Evolutionary conservation across 2,113 vertebrate genomes (phyloP).

Genomic region (Ceratotherium simum): DNA sequence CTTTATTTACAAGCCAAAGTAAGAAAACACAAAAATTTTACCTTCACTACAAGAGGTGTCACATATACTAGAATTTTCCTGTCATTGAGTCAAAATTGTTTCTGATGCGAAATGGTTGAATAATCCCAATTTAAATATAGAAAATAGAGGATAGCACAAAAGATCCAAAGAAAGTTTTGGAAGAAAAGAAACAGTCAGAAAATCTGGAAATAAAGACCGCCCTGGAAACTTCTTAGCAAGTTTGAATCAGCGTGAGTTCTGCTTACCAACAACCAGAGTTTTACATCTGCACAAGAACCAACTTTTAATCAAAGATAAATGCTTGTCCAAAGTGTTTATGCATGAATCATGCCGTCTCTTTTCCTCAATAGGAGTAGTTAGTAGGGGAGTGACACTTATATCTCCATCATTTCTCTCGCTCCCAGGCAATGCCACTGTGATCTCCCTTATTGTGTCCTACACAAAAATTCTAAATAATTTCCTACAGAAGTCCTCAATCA

Average conservation of each 20-base stretch:
- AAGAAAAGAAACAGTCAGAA: background rate
- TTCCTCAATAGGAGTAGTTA: background rate
- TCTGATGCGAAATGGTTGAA: background rate
- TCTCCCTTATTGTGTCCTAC: background rate
- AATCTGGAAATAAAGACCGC: background rate
- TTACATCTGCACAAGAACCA: background rate
- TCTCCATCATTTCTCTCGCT: background rate
- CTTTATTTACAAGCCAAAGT: background rate
- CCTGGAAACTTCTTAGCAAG: background rate
- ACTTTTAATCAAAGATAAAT: background rate
- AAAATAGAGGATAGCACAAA: background rate
- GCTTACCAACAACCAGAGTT: background rate
- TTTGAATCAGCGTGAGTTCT: background rate
- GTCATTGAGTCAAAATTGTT: background rate
- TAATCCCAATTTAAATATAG: background rate
- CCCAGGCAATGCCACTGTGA: background rate
- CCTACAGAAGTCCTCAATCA: background rate
- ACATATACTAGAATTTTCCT: background rate
- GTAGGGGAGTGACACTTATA: background rate
- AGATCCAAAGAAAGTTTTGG: background rate
- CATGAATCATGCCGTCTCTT: background rate
- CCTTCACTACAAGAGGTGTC: background rate
- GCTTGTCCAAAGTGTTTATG: background rate
- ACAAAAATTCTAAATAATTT: background rate
- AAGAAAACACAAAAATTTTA: background rate